phyloP scores from a whole-genome alignment of 2,797 vertebrate genomes.

The Chrosomus eos region DNA sequence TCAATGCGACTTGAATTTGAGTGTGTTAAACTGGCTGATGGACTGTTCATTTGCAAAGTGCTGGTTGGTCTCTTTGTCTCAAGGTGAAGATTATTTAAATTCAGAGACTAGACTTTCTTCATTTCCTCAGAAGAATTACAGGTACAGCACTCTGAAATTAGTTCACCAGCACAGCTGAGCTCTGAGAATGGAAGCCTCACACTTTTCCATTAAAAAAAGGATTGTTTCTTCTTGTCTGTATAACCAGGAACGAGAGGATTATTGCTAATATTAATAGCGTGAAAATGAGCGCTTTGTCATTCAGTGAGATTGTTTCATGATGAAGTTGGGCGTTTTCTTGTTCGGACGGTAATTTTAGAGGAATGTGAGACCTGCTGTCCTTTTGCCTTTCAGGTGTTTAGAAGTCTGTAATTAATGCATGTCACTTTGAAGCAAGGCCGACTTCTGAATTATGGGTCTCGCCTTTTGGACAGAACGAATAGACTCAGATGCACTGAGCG shows the following conservation, averaged over 20 bases:
- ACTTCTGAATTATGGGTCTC: constrained; percentile 12
- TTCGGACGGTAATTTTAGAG: not conserved
- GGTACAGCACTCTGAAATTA: constrained; percentile 53
- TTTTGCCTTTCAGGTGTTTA: constrained; percentile 37
- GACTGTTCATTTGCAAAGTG: constrained; percentile 44
- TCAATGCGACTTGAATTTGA: not conserved
- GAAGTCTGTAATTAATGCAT: constrained; percentile 22
- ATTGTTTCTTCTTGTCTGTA: constrained; percentile 53
- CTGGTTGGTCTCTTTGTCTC: constrained; percentile 46
- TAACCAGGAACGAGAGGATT: constrained; percentile 38
- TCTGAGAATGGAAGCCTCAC: constrained; percentile 41
- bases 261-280: constrained; percentile 37
- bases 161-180: constrained; percentile 57
- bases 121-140: constrained; percentile 56
- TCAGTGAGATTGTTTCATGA: constrained; percentile 22
- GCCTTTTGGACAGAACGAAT: not conserved
- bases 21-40: constrained; percentile 31
- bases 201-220: constrained; percentile 24
- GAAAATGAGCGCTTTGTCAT: constrained; percentile 45
- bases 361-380: not conserved
- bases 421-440: constrained; percentile 15
- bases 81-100: constrained; percentile 58
- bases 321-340: constrained; percentile 22
- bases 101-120: constrained; percentile 43
- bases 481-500: not conserved